Evolutionary conservation across 2,113 vertebrate species (phyloP).

Genomic region (Pedetes capensis): DNA sequence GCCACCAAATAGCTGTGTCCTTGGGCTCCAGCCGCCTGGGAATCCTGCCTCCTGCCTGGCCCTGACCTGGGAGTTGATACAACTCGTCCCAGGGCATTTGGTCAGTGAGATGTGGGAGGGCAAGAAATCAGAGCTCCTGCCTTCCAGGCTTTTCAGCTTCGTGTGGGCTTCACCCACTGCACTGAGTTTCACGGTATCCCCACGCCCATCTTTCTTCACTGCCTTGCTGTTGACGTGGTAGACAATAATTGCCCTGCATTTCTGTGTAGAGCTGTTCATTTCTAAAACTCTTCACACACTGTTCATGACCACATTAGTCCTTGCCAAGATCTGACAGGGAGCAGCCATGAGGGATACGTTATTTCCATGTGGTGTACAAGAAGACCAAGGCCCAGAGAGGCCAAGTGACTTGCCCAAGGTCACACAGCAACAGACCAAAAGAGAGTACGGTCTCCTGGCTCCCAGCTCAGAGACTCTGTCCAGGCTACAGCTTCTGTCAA

Average conservation of each 20-base stretch:
- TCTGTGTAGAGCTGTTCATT: not conserved
- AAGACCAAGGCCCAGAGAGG: not conserved
- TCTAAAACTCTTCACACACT: not conserved
- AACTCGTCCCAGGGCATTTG: not conserved
- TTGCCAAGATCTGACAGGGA: not conserved
- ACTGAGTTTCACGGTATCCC: not conserved
- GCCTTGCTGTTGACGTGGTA: rapidly evolving
- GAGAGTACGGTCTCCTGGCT: not conserved
- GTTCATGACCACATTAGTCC: not conserved
- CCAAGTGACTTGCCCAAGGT: not conserved
- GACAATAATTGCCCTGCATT: not conserved
- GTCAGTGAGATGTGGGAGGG: not conserved
- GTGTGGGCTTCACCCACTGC: not conserved
- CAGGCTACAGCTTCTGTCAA: not conserved
- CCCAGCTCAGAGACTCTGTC: not conserved
- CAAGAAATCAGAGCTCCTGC: not conserved
- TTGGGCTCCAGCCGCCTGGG: not conserved
- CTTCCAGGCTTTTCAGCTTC: not conserved
- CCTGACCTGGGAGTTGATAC: not conserved
- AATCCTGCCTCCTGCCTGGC: not conserved
- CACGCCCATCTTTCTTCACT: not conserved
- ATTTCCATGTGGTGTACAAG: not conserved
- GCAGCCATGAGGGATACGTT: not conserved
- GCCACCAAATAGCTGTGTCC: not conserved
- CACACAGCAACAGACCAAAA: not conserved